phyloP scores from a whole-genome alignment of 2,888 invertebrate genomes.

The Aphodius sticticus region DNA sequence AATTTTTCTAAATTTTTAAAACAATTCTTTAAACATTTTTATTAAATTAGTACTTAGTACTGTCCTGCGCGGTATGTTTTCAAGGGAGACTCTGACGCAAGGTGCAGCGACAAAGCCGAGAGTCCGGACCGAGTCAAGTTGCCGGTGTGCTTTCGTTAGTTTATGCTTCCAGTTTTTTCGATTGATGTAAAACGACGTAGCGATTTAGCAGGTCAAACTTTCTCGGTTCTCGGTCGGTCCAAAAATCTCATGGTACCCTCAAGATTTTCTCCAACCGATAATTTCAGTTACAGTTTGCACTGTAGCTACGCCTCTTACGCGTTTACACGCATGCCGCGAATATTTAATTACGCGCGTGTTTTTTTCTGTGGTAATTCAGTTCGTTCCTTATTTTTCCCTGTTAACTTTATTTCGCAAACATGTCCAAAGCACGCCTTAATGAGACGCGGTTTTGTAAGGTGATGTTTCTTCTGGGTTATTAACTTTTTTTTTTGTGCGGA shows the following conservation, averaged over 20 bases:
- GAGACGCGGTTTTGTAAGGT: background rate
- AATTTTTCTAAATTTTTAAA: too few relatives aligned
- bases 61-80: background rate
- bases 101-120: background rate
- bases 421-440: background rate
- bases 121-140: constrained; percentile 26
- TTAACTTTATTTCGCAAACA: background rate
- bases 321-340: background rate
- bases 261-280: background rate
- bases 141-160: constrained; percentile 50
- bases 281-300: background rate
- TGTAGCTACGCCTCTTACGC: background rate
- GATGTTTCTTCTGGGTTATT: background rate
- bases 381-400: background rate
- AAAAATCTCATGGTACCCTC: background rate
- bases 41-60: too few relatives aligned
- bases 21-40: too few relatives aligned
- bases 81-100: background rate
- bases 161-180: constrained; percentile 53
- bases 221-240: constrained; percentile 43
- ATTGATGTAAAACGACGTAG: constrained; percentile 45
- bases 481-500: too few relatives aligned
- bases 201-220: constrained; percentile 52
- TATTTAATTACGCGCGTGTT: background rate
- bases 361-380: background rate